Conservation (phyloP, 2,797 vertebrate genomes). For the Sebastes trivittatus region DNA sequence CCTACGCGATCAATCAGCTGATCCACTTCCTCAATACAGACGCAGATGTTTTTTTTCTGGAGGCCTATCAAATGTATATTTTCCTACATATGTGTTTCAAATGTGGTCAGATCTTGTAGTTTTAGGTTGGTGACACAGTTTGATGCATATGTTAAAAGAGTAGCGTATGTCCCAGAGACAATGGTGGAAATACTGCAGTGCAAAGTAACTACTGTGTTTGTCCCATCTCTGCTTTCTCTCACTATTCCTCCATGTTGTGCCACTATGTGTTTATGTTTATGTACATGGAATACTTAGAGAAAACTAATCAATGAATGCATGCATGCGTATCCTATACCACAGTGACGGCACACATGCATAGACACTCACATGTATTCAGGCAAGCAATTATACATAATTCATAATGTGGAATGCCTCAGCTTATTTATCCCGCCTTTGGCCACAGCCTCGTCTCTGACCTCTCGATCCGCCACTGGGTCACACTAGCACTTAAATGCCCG, state of each 20-base stretch:
- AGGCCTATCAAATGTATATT: no score
- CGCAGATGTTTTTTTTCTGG: no score
- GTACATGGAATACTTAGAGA: background rate
- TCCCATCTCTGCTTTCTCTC: background rate
- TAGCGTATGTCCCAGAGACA: background rate
- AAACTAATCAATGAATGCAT: background rate
- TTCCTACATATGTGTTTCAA: no score
- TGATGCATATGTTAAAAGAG: no score
- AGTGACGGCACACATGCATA: background rate
- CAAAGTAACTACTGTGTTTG: slow-evolving; percentile 6
- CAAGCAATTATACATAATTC: slow-evolving; percentile 31
- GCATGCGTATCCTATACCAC: background rate
- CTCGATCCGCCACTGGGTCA: slow-evolving; percentile 83
- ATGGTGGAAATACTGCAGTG: background rate
- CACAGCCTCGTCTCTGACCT: slow-evolving; percentile 36
- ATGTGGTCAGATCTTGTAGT: no score
- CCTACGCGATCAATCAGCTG: no score
- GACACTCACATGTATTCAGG: background rate
- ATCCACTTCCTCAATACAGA: no score
- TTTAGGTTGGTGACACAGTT: rapidly evolving
- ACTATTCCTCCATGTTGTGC: background rate
- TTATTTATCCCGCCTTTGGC: slow-evolving; percentile 29
- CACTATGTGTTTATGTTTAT: background rate
- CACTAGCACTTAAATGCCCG: slow-evolving; percentile 82
- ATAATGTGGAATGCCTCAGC: slow-evolving; percentile 9